Conservation (phyloP, 2,888 invertebrate species). For the Mesoligia furuncula region DNA sequence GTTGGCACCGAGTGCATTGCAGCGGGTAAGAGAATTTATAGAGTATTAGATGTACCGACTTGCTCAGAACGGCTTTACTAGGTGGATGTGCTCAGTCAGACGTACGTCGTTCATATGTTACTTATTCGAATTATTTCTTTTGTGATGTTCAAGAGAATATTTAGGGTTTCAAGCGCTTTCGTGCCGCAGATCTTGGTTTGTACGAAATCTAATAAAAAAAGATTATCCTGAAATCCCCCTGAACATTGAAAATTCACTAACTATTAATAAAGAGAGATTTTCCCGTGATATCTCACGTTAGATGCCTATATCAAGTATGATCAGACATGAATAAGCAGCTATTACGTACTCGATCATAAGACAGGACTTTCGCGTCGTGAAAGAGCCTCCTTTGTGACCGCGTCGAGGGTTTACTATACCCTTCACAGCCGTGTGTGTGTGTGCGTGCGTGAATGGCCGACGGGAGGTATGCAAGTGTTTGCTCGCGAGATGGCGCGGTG, state of each 20-base stretch:
- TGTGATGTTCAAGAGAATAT: neutral
- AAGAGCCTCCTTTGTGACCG: slow-evolving; percentile 68
- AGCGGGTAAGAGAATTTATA: slow-evolving; percentile 64
- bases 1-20: slow-evolving; percentile 68
- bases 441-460: slow-evolving; percentile 65
- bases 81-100: slow-evolving; percentile 35
- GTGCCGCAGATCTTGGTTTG: neutral
- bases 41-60: slow-evolving; percentile 58
- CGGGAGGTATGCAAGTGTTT: slow-evolving; percentile 78
- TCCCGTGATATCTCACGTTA: neutral
- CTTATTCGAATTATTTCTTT: slow-evolving; percentile 19
- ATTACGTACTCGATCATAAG: slow-evolving; percentile 66
- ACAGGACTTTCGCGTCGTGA: slow-evolving; percentile 59
- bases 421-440: slow-evolving; percentile 31
- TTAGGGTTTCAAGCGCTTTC: neutral
- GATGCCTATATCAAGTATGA: neutral
- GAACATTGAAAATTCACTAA: neutral
- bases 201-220: neutral
- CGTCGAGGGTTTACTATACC: slow-evolving; percentile 61
- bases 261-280: neutral
- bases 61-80: slow-evolving; percentile 36
- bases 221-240: neutral
- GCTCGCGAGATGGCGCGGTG: slow-evolving; percentile 83
- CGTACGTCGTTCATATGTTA: slow-evolving; percentile 3
- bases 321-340: slow-evolving; percentile 44